phyloP scores from a whole-genome alignment of 1,140 invertebrate genomes.

The Homalodisca vitripennis region DNA sequence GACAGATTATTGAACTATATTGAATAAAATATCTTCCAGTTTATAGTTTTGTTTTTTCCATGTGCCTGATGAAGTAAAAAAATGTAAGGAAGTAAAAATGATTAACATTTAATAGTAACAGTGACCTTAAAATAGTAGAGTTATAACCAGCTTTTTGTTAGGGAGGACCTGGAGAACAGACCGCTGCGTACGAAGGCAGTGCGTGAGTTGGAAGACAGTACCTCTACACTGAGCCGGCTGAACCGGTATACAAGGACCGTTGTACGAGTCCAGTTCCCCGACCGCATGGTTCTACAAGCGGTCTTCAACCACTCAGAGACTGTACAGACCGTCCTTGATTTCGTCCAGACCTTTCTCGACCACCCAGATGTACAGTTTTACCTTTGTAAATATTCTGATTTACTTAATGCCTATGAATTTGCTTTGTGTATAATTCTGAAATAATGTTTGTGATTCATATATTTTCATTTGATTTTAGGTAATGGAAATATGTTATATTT shows the following conservation, averaged over 20 bases:
- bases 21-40: too few relatives aligned
- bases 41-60: too few relatives aligned
- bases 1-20: too few relatives aligned
- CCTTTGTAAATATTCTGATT: constrained; percentile 21
- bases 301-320: constrained; percentile 21
- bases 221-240: background rate
- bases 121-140: too few relatives aligned
- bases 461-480: background rate
- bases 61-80: too few relatives aligned
- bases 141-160: background rate
- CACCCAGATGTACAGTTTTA: constrained; percentile 15
- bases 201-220: constrained; percentile 5
- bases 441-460: background rate
- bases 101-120: too few relatives aligned
- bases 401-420: background rate
- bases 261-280: constrained; percentile 15
- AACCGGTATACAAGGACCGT: constrained; percentile 9
- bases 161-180: background rate
- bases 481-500: too few relatives aligned
- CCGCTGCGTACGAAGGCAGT: constrained; percentile 8
- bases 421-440: too few relatives aligned
- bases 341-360: constrained; percentile 6
- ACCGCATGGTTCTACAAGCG: constrained; percentile 16
- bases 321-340: constrained; percentile 2
- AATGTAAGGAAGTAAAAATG: too few relatives aligned